Base-by-base conservation (phyloP, 2,888 invertebrate species). In the Meteorus colon region DNA sequence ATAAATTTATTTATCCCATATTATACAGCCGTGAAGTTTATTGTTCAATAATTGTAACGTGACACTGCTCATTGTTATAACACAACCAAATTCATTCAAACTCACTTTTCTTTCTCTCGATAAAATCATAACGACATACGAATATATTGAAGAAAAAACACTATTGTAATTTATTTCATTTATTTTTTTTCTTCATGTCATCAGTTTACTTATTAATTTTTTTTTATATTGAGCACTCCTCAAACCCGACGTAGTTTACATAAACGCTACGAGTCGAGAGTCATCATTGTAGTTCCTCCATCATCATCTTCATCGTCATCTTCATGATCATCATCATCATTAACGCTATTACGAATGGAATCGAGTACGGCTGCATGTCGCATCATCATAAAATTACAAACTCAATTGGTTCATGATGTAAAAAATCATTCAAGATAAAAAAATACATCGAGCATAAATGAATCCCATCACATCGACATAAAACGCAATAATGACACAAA, bases 171-270 rank as follows among this genome's bases (percentile, higher is more conserved):
- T 19, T 45, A n/a, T 68, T 29, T 45, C 16, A 24, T 29, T 68
- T 48, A 67, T n/a, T 16, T 29, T 48, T 3, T 41, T 8, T 45
- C 12, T 48, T 16, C 27, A 12, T 48, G 4, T 27, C 45, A 8
- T 19, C 10, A 45, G 24, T 37, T 34, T 10, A 45, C n/a, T 67
- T 59, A 70, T 59, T 59, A 24, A 16, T 70, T 59, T 10, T 31
- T 31, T 69, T 45, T 59, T 71, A 60, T 60, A 71, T 60, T 71
- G 70, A 60, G 70, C 60, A 71, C 41, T 70, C 59, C 14, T 70
- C 10, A 62, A 51, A 48, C 51, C 45, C 51, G 31, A 68, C 48
- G 41, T 6, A 27, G 48, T n/a, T 48, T 48, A 4, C 16, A 48
- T n/a, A 48, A n/a, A n/a, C n/a, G 48, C 6, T 48, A 68, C 48